Conservation (phyloP, 2,113 vertebrate genomes). For the Lota lota region DNA sequence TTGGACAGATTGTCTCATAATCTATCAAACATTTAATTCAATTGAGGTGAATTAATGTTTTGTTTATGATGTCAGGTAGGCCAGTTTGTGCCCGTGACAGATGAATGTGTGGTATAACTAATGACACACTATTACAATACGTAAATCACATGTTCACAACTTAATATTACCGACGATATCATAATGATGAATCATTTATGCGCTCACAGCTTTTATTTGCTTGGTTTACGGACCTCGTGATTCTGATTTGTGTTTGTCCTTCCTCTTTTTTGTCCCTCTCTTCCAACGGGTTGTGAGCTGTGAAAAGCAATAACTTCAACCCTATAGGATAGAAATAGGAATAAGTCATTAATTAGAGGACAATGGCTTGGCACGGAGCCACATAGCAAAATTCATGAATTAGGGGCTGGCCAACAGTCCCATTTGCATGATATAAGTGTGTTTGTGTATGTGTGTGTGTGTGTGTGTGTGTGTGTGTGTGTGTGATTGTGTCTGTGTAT, state of each 20-base stretch:
- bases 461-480: too few species aligned
- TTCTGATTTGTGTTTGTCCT: constrained; percentile 22
- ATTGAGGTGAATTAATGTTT: constrained; percentile 30
- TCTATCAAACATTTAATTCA: constrained; percentile 35
- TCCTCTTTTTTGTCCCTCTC: not conserved
- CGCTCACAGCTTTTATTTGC: constrained; percentile 13
- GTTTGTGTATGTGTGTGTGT: too few species aligned
- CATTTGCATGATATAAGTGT: constrained; percentile 60
- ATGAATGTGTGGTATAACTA: constrained; percentile 9
- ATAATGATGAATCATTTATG: constrained; percentile 2
- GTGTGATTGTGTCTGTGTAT: too few species aligned
- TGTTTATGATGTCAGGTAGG: constrained; percentile 23
- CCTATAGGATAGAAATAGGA: constrained; percentile 20
- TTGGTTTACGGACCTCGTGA: constrained; percentile 15
- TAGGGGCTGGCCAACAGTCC: constrained; percentile 50
- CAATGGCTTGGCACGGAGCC: constrained; percentile 54
- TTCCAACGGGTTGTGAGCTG: constrained; percentile 20
- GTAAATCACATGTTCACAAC: constrained; percentile 8
- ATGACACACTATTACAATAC: constrained; percentile 9
- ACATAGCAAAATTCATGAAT: constrained; percentile 62
- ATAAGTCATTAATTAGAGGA: constrained; percentile 62
- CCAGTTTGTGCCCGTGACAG: constrained; percentile 20
- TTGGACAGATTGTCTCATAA: constrained; percentile 42
- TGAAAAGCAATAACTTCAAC: constrained; percentile 43
- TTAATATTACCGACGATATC: not conserved